A percentile compares a stretch with the other conserved stretches of the same genome.
Evolutionary conservation across 2,113 vertebrate genomes (phyloP).

Genomic region (Tangachromis dhanisi): DNA sequence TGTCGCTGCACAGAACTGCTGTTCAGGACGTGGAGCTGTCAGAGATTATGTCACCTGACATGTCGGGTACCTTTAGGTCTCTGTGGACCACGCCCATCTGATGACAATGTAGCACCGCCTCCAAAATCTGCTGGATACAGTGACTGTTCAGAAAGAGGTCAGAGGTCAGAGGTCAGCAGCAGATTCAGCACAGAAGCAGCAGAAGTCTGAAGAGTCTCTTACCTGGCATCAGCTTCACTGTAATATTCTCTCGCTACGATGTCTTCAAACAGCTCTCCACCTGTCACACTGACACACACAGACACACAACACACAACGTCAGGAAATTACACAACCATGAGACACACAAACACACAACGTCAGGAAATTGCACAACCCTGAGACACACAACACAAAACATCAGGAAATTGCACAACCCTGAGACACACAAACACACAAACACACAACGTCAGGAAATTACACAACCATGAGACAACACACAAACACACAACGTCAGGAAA

Average conservation of each 20-base stretch:
- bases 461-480: not conserved
- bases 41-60: fast-evolving
- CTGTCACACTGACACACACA: constrained; percentile 63
- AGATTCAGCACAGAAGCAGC: not conserved
- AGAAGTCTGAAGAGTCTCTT: not conserved
- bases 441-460: fast-evolving
- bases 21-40: not conserved
- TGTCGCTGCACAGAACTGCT: not conserved
- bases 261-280: constrained; percentile 75
- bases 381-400: not conserved
- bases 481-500: fast-evolving
- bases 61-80: constrained; percentile 51
- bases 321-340: fast-evolving
- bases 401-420: fast-evolving
- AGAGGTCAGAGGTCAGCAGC: not conserved
- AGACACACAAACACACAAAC: not conserved
- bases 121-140: constrained; percentile 69
- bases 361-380: fast-evolving
- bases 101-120: constrained; percentile 68
- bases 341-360: not conserved
- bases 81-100: constrained; percentile 70
- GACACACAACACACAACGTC: not conserved
- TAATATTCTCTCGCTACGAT: constrained; percentile 77
- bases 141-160: constrained; percentile 32
- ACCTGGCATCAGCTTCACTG: constrained; percentile 76